Evolutionary conservation across 2,113 vertebrate species (phyloP).

Genomic region (Lasiurus borealis): DNA sequence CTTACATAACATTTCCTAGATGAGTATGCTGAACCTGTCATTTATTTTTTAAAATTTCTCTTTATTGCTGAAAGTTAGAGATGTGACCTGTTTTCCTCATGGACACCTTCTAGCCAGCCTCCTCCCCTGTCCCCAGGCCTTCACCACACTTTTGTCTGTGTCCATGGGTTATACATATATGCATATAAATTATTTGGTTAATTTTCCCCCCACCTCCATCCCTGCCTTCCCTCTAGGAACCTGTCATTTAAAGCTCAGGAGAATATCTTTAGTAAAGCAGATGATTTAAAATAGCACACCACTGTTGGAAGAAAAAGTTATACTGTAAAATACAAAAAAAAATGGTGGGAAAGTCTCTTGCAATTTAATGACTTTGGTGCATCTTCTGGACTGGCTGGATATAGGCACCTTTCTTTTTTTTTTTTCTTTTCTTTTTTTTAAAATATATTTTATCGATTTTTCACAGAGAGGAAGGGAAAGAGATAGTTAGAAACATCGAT

Average conservation of each 20-base stretch:
- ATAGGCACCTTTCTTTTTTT: background rate
- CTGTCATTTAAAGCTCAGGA: constrained; percentile 25
- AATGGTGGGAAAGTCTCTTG: background rate
- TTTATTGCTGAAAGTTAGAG: too few species aligned
- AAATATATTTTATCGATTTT: too few species aligned
- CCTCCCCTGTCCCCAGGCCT: too few species aligned
- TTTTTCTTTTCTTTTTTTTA: too few species aligned
- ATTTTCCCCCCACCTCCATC: too few species aligned
- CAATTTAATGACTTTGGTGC: background rate
- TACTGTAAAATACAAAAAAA: background rate
- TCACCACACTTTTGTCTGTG: too few species aligned
- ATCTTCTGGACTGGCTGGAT: background rate
- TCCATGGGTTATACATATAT: too few species aligned
- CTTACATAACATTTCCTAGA: constrained; percentile 33
- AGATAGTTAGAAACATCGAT: too few species aligned
- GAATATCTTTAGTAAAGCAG: background rate
- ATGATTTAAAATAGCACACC: background rate
- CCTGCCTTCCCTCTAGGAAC: background rate
- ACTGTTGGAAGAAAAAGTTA: background rate
- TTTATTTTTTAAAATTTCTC: background rate
- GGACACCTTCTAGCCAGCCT: too few species aligned
- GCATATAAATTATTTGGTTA: too few species aligned
- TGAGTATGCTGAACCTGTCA: background rate
- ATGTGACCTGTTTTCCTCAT: too few species aligned
- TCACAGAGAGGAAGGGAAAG: too few species aligned